Evolutionary conservation across 2,797 vertebrate genomes (phyloP).

Genomic region (Enteromius fasciolatus): DNA sequence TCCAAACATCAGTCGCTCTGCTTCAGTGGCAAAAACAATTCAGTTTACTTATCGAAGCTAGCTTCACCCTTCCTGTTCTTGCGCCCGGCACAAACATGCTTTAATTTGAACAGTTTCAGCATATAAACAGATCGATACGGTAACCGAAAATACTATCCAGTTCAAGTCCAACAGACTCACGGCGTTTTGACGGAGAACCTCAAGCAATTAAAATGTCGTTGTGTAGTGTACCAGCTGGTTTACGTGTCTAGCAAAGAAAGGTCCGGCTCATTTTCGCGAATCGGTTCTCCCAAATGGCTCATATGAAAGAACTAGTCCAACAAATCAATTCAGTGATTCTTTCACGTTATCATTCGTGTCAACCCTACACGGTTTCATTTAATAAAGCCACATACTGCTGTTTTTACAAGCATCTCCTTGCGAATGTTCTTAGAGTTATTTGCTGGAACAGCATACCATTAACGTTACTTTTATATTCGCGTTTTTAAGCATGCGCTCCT

Average conservation of each 20-base stretch:
- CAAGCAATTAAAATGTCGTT: too few species aligned
- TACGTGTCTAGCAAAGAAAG: background rate
- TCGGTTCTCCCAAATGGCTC: background rate
- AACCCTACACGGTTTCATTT: too few species aligned
- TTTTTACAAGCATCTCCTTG: background rate
- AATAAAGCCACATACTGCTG: background rate
- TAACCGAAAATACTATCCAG: background rate
- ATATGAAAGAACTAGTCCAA: background rate
- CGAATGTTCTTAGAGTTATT: background rate
- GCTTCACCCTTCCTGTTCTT: conserved; percentile 30
- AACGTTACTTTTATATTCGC: background rate
- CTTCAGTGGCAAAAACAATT: background rate
- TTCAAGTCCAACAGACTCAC: background rate
- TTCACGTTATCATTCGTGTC: background rate
- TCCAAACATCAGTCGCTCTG: background rate
- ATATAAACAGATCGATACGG: background rate
- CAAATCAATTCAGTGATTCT: background rate
- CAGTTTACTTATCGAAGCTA: conserved; percentile 2
- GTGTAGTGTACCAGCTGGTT: background rate
- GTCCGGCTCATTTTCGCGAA: background rate
- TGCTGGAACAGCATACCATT: background rate
- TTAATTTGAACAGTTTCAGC: background rate
- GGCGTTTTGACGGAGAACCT: background rate
- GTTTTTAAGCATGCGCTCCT: background rate
- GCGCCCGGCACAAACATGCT: background rate